Conservation (phyloP, 53 echinoderm and acorn worm species). For the Arbacia lixula region DNA sequence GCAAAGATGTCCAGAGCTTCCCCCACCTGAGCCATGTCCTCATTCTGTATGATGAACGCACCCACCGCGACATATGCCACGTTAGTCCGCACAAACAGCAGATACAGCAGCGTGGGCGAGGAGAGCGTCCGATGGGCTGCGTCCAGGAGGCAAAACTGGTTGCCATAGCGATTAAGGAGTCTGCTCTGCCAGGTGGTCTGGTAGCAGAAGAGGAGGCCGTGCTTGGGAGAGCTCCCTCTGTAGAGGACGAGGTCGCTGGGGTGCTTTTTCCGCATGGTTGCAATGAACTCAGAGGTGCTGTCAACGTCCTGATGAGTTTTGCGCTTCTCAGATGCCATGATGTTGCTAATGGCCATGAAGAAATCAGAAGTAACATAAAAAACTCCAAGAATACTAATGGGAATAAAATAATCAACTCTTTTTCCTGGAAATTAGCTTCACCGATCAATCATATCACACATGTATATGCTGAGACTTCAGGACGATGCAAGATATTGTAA, state of each 20-base stretch:
- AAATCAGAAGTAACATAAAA: too few species aligned
- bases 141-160: constrained; percentile 50
- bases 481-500: too few species aligned
- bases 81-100: constrained; percentile 46
- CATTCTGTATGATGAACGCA: constrained; percentile 20
- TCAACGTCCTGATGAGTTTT: constrained; percentile 1
- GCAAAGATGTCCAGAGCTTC: constrained; percentile 21
- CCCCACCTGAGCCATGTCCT: background rate
- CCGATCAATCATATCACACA: too few species aligned
- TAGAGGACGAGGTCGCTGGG: constrained; percentile 22
- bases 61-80: constrained; percentile 43
- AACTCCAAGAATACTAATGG: too few species aligned
- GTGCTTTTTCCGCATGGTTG: background rate
- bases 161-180: constrained; percentile 44
- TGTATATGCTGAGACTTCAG: too few species aligned
- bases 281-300: background rate
- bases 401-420: too few species aligned
- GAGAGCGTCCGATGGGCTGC: constrained; percentile 17
- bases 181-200: constrained; percentile 44
- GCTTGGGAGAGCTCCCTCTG: constrained; percentile 21
- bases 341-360: too few species aligned
- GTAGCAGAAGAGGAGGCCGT: constrained; percentile 33
- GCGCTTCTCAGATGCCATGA: constrained; percentile 24
- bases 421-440: too few species aligned
- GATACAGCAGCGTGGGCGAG: constrained; percentile 4